These are phyloP conservation scores for Chrosomus eos DNA, from an alignment of 2,797 vertebrate genomes.

Conservation along the genomic window DNA sequence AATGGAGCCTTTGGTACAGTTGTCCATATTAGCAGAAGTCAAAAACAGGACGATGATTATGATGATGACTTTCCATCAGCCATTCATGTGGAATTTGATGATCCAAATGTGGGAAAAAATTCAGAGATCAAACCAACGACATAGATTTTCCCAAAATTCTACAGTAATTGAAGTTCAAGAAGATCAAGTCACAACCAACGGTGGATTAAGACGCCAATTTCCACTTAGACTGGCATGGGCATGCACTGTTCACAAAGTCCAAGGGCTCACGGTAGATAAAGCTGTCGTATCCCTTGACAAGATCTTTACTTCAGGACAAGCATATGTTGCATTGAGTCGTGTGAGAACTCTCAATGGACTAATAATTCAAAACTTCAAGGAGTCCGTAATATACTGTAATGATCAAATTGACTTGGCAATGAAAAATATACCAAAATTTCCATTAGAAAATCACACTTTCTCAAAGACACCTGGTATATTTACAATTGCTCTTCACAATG, in stretches of 20 bases:
- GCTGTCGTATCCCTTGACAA: constrained; percentile 23
- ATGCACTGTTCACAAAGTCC: constrained; percentile 3
- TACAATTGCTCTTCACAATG: not conserved
- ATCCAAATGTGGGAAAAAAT: not conserved
- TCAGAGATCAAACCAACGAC: not conserved
- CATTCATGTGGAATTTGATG: not conserved
- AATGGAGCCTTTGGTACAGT: constrained; percentile 13
- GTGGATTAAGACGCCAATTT: constrained; percentile 28
- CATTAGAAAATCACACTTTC: not conserved
- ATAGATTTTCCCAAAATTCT: not conserved
- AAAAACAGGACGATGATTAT: too few species aligned
- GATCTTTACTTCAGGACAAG: constrained; percentile 36
- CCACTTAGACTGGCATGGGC: constrained; percentile 23
- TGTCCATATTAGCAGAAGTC: too few species aligned
- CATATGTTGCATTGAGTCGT: not conserved
- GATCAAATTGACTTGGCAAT: not conserved
- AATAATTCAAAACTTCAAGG: constrained; percentile 9
- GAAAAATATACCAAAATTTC: not conserved
- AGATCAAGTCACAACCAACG: not conserved
- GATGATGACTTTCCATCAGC: not conserved
- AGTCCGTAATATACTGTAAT: not conserved
- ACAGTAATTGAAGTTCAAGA: not conserved
- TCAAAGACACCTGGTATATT: not conserved
- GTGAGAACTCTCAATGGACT: constrained; percentile 12
- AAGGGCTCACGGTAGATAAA: constrained; percentile 33